These are phyloP conservation scores for Drosophila simulans DNA, from an alignment of 1,140 invertebrate species.

Conservation along the genomic window DNA sequence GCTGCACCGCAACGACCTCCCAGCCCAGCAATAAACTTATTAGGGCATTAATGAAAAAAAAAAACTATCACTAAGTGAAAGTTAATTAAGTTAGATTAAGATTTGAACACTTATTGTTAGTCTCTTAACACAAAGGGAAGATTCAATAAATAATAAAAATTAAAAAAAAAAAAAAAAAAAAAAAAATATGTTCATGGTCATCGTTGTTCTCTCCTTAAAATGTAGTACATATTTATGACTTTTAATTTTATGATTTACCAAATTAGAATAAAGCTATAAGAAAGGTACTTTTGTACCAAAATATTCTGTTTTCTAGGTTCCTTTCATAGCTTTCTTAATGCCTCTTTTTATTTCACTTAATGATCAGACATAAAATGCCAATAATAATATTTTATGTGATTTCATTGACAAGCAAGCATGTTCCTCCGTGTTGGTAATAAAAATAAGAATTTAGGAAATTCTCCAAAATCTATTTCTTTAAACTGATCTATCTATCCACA, in stretches of 20 bases:
- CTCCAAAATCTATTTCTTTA: not conserved
- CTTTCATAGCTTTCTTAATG: not conserved
- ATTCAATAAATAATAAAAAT: too few species aligned
- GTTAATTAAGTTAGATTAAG: too few species aligned
- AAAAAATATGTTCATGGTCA: not conserved
- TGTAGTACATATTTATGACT: not conserved
- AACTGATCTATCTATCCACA: constrained; percentile 17
- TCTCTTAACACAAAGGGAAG: too few species aligned
- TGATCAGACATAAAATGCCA: constrained; percentile 48
- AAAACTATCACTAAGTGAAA: too few species aligned
- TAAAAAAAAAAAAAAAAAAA: too few species aligned
- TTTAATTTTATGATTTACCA: not conserved
- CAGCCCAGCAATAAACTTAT: too few species aligned
- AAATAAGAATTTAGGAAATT: not conserved
- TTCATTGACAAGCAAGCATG: constrained; percentile 39
- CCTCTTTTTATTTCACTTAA: constrained; percentile 19
- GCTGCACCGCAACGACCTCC: too few species aligned
- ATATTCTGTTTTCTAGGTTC: too few species aligned
- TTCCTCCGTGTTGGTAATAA: constrained; percentile 2
- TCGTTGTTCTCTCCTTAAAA: not conserved
- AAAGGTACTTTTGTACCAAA: too few species aligned
- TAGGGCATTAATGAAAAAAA: too few species aligned
- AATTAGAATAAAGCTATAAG: constrained; percentile 1
- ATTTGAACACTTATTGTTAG: too few species aligned
- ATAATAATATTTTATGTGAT: constrained; percentile 44